phyloP scores from a whole-genome alignment of 1,140 invertebrate species.

The Nasonia vitripennis region DNA sequence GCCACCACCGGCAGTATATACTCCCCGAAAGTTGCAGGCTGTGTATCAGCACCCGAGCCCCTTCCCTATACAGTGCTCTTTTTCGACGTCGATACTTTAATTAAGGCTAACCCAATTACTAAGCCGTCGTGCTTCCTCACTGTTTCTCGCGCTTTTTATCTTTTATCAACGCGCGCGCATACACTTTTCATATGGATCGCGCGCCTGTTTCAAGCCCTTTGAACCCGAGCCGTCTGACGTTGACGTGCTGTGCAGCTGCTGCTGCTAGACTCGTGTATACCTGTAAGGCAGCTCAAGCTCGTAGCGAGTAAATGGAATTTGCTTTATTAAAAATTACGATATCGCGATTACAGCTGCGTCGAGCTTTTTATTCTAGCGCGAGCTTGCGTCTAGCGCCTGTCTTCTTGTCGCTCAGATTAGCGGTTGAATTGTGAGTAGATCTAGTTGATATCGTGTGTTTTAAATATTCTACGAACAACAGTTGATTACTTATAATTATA shows the following conservation, averaged over 20 bases:
- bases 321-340: constrained; percentile 23
- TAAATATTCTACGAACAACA: too few species aligned
- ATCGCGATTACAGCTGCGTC: not conserved
- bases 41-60: too few species aligned
- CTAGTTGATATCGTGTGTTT: too few species aligned
- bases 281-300: not conserved
- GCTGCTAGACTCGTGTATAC: not conserved
- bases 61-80: not conserved
- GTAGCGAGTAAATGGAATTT: not conserved
- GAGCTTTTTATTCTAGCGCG: not conserved
- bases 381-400: not conserved
- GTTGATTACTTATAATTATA: too few species aligned
- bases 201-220: not conserved
- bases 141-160: not conserved
- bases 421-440: not conserved
- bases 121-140: not conserved
- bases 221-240: not conserved
- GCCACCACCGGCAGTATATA: not conserved
- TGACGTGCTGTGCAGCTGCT: too few species aligned
- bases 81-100: constrained; percentile 31
- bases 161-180: not conserved
- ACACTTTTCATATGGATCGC: not conserved
- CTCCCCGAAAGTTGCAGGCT: not conserved
- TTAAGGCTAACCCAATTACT: constrained; percentile 37
- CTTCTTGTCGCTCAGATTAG: not conserved